Evolutionary conservation across 2,888 invertebrate genomes (phyloP).

Genomic region (Catonia carolina): DNA sequence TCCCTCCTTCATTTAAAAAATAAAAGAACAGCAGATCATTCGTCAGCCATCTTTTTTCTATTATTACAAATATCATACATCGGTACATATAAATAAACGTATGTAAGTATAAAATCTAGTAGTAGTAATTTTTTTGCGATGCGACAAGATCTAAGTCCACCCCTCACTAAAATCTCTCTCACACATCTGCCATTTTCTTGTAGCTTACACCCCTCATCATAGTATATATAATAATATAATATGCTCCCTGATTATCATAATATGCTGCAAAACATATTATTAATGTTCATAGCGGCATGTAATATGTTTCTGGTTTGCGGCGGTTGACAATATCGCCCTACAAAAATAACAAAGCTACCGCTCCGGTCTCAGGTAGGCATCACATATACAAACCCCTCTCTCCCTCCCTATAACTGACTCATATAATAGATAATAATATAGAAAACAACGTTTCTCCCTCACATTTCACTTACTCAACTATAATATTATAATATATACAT

Average conservation of each 20-base stretch:
- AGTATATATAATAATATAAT: too few species aligned
- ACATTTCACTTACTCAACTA: too few species aligned
- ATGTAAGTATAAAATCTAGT: too few species aligned
- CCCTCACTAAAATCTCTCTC: slow-evolving; percentile 2
- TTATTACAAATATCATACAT: slow-evolving; percentile 12
- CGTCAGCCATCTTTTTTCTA: slow-evolving; percentile 11
- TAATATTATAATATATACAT: too few species aligned
- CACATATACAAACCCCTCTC: background rate
- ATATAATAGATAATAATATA: too few species aligned
- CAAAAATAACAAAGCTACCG: slow-evolving; percentile 12
- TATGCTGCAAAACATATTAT: slow-evolving; percentile 18
- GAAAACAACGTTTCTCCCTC: too few species aligned
- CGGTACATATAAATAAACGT: background rate
- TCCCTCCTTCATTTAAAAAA: slow-evolving; percentile 10
- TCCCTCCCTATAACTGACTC: slow-evolving; percentile 2
- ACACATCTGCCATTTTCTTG: slow-evolving; percentile 11
- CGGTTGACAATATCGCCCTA: slow-evolving; percentile 11
- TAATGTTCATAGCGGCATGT: slow-evolving; percentile 20
- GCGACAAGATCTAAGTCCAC: slow-evolving; percentile 10
- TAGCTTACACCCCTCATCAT: too few species aligned
- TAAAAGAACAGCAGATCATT: background rate
- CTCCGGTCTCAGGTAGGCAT: slow-evolving; percentile 1
- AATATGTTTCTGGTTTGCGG: slow-evolving; percentile 11
- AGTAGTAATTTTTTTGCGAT: background rate
- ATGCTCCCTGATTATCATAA: slow-evolving; percentile 19